Base-by-base conservation (phyloP, 2,797 vertebrate genomes). In the Triplophysa bombifrons region DNA sequence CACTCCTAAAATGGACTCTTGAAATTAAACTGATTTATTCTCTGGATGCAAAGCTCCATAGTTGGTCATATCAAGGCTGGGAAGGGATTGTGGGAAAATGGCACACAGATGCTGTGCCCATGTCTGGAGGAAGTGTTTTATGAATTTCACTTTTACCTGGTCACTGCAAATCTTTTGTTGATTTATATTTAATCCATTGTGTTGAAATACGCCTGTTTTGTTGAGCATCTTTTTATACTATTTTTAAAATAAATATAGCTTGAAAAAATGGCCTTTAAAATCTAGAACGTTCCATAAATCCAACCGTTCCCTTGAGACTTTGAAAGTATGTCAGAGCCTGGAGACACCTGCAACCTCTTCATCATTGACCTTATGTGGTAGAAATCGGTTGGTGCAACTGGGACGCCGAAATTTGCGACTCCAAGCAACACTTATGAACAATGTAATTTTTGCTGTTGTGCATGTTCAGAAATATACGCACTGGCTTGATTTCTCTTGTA, bases 61-160 rank as follows among this genome's bases (percentile, higher is more conserved):
- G 48, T 72, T 7, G 12, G 68, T 64, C 17, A 55, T 56, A 51
- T 65, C 25, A 78, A 20, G 13, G 38, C 34, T 60, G 16, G 61
- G 7, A 80, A 46, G 17, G 58, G 34, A 46, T 78, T 80, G 56
- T 83, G 69, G 64, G 81, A 71, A 80, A 84, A 70, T 68, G 65
- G 9, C 44, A 63, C 34, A 63, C 65, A 76, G 80, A 67, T 41
- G 22, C 38, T 55, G 27, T 58, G 65, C 22, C 78, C 67, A 56
- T 20, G 61, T 69, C 50, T 25, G 30, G 65, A 74, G 48, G 79
- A 41, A 69, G 65, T 67, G 74, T 44, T 67, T 60, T 9, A 60
- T 77, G 58, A 50, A 55, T 83, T 56, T n/a, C 9, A 65, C 34
- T 65, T 65, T 65, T 19, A 41, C 34, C 41, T 69, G 71, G 55